These are phyloP conservation scores for Xiphydria camelus DNA, from an alignment of 2,888 invertebrate species.

Conservation along the genomic window DNA sequence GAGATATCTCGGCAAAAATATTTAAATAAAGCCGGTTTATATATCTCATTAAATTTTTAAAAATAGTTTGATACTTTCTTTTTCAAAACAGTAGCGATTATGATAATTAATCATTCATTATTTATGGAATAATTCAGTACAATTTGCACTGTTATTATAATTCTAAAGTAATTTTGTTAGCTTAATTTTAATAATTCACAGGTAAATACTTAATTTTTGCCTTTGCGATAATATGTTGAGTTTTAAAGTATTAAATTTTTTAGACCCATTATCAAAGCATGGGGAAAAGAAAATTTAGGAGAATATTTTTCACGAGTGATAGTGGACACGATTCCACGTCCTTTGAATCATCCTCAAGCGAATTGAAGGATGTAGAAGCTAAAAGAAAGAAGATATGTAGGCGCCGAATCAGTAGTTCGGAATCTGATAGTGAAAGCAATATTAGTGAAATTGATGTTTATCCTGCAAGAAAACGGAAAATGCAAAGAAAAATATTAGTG, in stretches of 20 bases:
- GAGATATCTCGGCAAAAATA: too few species aligned
- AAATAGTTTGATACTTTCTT: too few species aligned
- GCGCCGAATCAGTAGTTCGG: conserved; percentile 8
- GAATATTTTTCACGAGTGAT: neutral
- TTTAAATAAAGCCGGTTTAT: too few species aligned
- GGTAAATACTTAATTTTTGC: conserved; percentile 6
- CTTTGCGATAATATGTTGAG: conserved; percentile 6
- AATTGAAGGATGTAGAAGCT: conserved; percentile 6
- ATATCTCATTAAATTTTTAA: too few species aligned
- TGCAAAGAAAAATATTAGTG: conserved; percentile 10
- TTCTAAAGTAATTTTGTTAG: conserved; percentile 6
- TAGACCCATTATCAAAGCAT: conserved; percentile 4
- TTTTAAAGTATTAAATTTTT: conserved; percentile 6
- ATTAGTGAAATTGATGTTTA: conserved; percentile 8
- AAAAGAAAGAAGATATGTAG: conserved; percentile 6
- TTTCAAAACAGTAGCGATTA: too few species aligned
- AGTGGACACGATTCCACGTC: conserved; percentile 3
- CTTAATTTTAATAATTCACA: conserved; percentile 7
- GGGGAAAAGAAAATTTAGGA: conserved; percentile 5
- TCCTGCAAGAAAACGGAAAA: conserved; percentile 8
- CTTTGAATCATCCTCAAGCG: conserved; percentile 5
- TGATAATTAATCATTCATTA: too few species aligned
- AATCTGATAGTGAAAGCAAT: conserved; percentile 7
- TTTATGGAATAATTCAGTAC: too few species aligned
- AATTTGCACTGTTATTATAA: too few species aligned